These are phyloP conservation scores for Chromobotia macracanthus DNA, from an alignment of 2,797 vertebrate species.

Conservation along the genomic window DNA sequence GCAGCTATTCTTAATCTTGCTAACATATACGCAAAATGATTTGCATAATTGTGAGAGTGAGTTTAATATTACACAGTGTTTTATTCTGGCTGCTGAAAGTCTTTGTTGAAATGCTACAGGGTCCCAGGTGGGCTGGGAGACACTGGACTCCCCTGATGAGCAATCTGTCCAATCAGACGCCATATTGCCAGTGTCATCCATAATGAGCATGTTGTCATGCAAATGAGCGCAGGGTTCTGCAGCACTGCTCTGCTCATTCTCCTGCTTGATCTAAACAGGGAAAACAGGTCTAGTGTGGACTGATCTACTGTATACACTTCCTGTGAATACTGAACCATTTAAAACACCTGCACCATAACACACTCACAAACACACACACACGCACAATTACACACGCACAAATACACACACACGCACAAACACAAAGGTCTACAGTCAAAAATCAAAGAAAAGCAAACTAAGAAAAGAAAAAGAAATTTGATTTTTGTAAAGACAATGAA, in stretches of 20 bases:
- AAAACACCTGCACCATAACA: too few relatives aligned
- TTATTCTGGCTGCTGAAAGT: slow-evolving; percentile 18
- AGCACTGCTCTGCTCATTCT: slow-evolving; percentile 24
- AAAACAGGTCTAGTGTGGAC: neutral
- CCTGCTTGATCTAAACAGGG: slow-evolving; percentile 45
- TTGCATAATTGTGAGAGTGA: too few relatives aligned
- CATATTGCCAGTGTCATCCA: slow-evolving; percentile 45
- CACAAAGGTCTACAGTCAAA: too few relatives aligned
- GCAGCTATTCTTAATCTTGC: too few relatives aligned
- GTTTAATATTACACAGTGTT: neutral
- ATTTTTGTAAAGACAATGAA: too few relatives aligned
- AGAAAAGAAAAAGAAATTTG: too few relatives aligned
- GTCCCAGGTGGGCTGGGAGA: slow-evolving; percentile 38
- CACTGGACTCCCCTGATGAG: slow-evolving; percentile 40
- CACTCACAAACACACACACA: too few relatives aligned
- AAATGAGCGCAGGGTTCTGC: slow-evolving; percentile 39
- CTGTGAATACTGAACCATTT: too few relatives aligned
- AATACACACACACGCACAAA: too few relatives aligned
- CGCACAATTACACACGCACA: too few relatives aligned
- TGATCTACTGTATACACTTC: neutral
- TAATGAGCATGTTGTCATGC: slow-evolving; percentile 52
- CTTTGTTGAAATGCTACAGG: slow-evolving; percentile 16
- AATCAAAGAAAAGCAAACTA: too few relatives aligned
- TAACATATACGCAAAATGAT: too few relatives aligned
- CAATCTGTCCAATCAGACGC: slow-evolving; percentile 52